phyloP scores from a whole-genome alignment of 2,113 vertebrate species.

The Pollachius pollachius region DNA sequence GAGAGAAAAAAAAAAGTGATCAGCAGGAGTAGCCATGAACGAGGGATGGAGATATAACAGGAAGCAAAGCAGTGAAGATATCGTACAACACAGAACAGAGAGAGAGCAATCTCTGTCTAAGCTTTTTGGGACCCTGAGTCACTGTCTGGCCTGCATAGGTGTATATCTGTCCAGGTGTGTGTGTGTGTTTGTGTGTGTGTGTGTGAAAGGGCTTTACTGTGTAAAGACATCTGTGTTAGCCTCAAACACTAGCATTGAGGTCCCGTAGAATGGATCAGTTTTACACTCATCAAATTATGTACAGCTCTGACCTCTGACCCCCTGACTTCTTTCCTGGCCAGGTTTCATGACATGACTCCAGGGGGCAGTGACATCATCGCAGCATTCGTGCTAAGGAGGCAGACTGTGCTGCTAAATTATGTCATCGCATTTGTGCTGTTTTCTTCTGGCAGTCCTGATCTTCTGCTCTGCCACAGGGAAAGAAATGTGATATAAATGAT shows the following conservation, averaged over 20 bases:
- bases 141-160: not conserved
- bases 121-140: conserved; percentile 22
- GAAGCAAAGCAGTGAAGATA: conserved; percentile 13
- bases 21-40: conserved; percentile 7
- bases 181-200: too few species aligned
- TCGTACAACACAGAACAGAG: conserved; percentile 9
- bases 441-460: too few species aligned
- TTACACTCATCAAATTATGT: too few species aligned
- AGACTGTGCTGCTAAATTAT: too few species aligned
- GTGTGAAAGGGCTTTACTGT: too few species aligned
- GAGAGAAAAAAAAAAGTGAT: not conserved
- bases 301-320: conserved; percentile 1
- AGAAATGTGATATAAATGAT: too few species aligned
- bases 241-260: too few species aligned
- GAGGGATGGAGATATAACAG: not conserved
- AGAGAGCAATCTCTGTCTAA: conserved; percentile 9
- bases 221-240: too few species aligned
- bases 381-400: too few species aligned
- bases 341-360: conserved; percentile 32
- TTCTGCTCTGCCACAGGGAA: too few species aligned
- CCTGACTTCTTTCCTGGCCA: not conserved
- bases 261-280: too few species aligned
- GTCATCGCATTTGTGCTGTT: too few species aligned
- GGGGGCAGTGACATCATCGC: not conserved
- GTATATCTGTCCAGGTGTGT: not conserved